Conservation (phyloP, 2,113 vertebrate species). For the Toxotes jaculatrix region DNA sequence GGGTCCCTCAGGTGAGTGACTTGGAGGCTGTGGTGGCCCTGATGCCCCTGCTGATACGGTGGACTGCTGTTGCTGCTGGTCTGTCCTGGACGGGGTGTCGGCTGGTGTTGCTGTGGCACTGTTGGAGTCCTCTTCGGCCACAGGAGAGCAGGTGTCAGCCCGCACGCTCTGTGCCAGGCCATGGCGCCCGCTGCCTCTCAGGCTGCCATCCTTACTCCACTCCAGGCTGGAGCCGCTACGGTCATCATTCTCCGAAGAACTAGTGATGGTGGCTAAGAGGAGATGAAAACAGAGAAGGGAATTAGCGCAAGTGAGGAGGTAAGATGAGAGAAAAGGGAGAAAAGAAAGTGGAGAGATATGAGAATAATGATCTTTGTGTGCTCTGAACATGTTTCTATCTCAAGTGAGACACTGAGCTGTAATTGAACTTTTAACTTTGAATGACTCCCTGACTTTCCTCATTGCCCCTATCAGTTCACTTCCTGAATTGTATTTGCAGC, state of each 20-base stretch:
- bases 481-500: conserved; percentile 50
- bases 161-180: conserved; percentile 87
- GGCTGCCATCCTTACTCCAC: conserved; percentile 94
- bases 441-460: conserved; percentile 28
- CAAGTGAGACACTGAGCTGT: conserved; percentile 22
- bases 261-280: conserved; percentile 94
- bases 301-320: conserved; percentile 18
- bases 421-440: conserved; percentile 57
- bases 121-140: conserved; percentile 92
- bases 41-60: conserved; percentile 68
- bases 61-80: conserved; percentile 70
- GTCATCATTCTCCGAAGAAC: conserved; percentile 99
- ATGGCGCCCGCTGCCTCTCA: conserved; percentile 89
- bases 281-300: conserved; percentile 7
- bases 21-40: conserved; percentile 55
- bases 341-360: conserved; percentile 5
- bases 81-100: conserved; percentile 81
- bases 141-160: conserved; percentile 94
- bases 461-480: conserved; percentile 53
- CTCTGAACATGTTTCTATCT: conserved; percentile 43
- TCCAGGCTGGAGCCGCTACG: conserved; percentile 98
- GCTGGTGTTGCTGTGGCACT: conserved; percentile 79
- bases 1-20: conserved; percentile 86
- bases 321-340: conserved; percentile 18
- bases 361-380: conserved; percentile 25